A percentile compares a stretch with the other conserved stretches of the same genome.
These are phyloP conservation scores for Eubucco bourcierii DNA, from an alignment of 2,113 vertebrate species.

Conservation along the genomic window DNA sequence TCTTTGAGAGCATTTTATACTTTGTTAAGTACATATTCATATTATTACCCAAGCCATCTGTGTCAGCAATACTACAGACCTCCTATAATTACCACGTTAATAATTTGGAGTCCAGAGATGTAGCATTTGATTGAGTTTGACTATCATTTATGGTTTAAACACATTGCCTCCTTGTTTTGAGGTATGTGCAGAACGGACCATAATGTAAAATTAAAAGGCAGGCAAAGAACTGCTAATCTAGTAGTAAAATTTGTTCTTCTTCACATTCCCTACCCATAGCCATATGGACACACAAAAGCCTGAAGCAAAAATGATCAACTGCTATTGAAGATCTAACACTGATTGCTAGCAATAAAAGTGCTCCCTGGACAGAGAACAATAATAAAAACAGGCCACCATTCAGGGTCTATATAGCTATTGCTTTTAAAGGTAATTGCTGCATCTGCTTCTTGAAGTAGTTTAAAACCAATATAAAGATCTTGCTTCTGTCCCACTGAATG, in stretches of 20 bases:
- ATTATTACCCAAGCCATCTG: neutral
- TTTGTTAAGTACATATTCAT: neutral
- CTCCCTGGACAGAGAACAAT: conserved; percentile 43
- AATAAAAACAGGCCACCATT: conserved; percentile 49
- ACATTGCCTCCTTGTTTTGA: neutral
- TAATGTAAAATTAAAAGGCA: conserved; percentile 25
- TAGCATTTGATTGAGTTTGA: neutral
- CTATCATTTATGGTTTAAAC: conserved; percentile 14
- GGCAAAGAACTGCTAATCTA: neutral
- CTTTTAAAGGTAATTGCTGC: conserved; percentile 67
- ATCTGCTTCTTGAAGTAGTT: conserved; percentile 60
- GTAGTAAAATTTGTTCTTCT: conserved; percentile 31
- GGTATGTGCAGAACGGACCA: neutral
- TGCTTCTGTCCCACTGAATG: conserved; percentile 39
- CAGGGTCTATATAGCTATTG: conserved; percentile 23
- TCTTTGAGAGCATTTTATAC: neutral
- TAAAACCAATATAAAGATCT: conserved; percentile 45
- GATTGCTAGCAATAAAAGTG: conserved; percentile 63
- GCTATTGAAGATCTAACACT: conserved; percentile 56
- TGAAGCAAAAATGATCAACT: conserved; percentile 59
- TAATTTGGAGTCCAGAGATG: neutral
- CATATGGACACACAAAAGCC: conserved; percentile 60
- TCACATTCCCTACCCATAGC: conserved; percentile 6
- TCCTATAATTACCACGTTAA: neutral
- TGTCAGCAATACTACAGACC: neutral